phyloP scores from a whole-genome alignment of 2,888 invertebrate genomes.

The Aphelenchoides bicaudatus region DNA sequence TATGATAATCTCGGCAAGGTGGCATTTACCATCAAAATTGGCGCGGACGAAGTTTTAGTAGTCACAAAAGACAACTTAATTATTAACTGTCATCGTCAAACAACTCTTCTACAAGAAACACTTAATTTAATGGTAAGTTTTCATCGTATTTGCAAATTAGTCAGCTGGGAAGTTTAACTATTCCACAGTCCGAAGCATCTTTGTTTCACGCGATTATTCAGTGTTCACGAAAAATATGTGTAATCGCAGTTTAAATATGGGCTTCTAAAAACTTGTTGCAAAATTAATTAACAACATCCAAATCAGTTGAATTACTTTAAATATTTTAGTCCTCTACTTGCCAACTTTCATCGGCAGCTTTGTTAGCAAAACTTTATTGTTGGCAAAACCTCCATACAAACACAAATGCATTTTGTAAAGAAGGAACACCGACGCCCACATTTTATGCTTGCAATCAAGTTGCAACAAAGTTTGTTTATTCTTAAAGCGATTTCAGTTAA shows the following conservation, averaged over 20 bases:
- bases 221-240: too few relatives aligned
- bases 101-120: slow-evolving; percentile 1
- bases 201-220: too few relatives aligned
- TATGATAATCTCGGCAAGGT: slow-evolving; percentile 43
- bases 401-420: slow-evolving; percentile 40
- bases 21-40: slow-evolving; percentile 8
- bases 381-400: slow-evolving; percentile 45
- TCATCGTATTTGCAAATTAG: background rate
- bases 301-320: slow-evolving; percentile 5
- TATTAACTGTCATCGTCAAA: slow-evolving; percentile 45
- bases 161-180: background rate
- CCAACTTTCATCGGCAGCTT: slow-evolving; percentile 21
- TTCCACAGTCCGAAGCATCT: too few relatives aligned
- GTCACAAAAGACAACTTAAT: slow-evolving; percentile 41
- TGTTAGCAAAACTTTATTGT: slow-evolving; percentile 21
- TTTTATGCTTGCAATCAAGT: slow-evolving; percentile 42
- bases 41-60: slow-evolving; percentile 23
- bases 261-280: too few relatives aligned
- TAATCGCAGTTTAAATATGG: too few relatives aligned
- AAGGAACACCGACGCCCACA: slow-evolving; percentile 46
- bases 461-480: slow-evolving; percentile 31
- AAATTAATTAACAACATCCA: too few relatives aligned
- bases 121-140: slow-evolving; percentile 22
- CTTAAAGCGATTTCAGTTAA: slow-evolving; percentile 12
- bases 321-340: slow-evolving; percentile 30